These are phyloP conservation scores for Salarias fasciatus DNA, from an alignment of 2,797 vertebrate genomes.

Conservation along the genomic window DNA sequence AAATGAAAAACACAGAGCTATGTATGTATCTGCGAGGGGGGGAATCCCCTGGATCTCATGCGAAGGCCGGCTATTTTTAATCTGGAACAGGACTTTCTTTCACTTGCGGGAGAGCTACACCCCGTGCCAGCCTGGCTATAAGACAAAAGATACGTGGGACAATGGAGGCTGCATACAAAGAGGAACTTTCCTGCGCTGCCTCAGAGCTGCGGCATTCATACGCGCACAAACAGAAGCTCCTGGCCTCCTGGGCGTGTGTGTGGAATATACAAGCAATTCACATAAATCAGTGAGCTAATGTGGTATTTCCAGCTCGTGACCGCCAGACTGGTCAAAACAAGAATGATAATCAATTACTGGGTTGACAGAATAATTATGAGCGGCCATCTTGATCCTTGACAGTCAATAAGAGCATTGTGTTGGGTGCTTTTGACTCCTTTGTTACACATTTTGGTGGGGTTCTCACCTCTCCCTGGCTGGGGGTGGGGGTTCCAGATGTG, in stretches of 20 bases:
- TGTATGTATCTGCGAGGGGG: conserved; percentile 36
- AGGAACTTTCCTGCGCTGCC: conserved; percentile 43
- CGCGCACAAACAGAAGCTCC: conserved; percentile 21
- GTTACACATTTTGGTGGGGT: too few species aligned
- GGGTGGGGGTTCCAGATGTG: too few species aligned
- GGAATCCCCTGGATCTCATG: conserved; percentile 72
- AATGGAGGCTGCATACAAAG: conserved; percentile 38
- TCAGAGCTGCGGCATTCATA: conserved; percentile 27
- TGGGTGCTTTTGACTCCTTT: too few species aligned
- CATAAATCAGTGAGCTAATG: too few species aligned
- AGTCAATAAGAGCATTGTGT: too few species aligned
- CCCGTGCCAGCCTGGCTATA: conserved; percentile 32
- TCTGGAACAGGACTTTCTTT: conserved; percentile 64
- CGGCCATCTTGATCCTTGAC: too few species aligned
- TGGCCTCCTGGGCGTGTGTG: not conserved
- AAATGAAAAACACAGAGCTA: conserved; percentile 45
- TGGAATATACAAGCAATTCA: too few species aligned
- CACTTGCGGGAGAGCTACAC: conserved; percentile 13
- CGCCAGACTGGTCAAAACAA: too few species aligned
- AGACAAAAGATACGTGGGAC: conserved; percentile 58
- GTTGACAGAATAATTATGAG: too few species aligned
- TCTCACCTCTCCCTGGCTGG: too few species aligned
- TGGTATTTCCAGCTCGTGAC: too few species aligned
- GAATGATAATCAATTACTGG: too few species aligned
- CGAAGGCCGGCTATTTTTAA: conserved; percentile 73